These are phyloP conservation scores for Drosophila pseudotakahashii DNA, from an alignment of 2,888 invertebrate species.

Conservation along the genomic window DNA sequence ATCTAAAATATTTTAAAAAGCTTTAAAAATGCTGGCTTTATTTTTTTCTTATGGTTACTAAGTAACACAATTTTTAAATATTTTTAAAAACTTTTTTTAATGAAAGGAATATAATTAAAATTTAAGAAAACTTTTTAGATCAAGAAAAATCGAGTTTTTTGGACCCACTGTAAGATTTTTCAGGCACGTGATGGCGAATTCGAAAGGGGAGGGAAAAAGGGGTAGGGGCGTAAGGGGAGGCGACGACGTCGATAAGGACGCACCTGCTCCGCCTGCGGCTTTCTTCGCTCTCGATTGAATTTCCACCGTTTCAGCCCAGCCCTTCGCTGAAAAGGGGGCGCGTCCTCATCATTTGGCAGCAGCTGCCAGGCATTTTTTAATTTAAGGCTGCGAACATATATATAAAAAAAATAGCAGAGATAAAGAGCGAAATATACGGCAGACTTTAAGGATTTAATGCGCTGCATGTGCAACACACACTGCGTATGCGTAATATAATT, in stretches of 20 bases:
- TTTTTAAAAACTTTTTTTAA: no score
- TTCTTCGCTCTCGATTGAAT: constrained; percentile 42
- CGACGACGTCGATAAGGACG: constrained; percentile 37
- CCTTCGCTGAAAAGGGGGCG: constrained; percentile 17
- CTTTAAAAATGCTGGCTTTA: no score
- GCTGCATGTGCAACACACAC: constrained; percentile 30
- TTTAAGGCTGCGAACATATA: constrained; percentile 40
- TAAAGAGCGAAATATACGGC: constrained; percentile 5
- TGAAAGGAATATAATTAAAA: no score
- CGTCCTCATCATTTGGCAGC: constrained; percentile 36
- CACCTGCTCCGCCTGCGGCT: constrained; percentile 51
- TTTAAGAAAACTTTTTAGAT: no score
- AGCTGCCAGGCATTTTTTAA: constrained; percentile 48
- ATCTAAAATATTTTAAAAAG: no score
- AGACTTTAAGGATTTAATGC: constrained; percentile 22
- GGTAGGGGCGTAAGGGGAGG: background rate
- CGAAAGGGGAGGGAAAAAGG: background rate
- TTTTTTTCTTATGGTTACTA: no score
- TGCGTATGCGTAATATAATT: constrained; percentile 53
- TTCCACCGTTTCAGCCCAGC: constrained; percentile 13
- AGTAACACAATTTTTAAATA: no score
- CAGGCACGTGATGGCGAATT: constrained; percentile 23
- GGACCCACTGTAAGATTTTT: constrained; percentile 11
- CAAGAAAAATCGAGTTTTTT: no score
- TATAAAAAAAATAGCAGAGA: background rate